Evolutionary conservation across 2,888 invertebrate species (phyloP).

Genomic region (Thalpophila matura): DNA sequence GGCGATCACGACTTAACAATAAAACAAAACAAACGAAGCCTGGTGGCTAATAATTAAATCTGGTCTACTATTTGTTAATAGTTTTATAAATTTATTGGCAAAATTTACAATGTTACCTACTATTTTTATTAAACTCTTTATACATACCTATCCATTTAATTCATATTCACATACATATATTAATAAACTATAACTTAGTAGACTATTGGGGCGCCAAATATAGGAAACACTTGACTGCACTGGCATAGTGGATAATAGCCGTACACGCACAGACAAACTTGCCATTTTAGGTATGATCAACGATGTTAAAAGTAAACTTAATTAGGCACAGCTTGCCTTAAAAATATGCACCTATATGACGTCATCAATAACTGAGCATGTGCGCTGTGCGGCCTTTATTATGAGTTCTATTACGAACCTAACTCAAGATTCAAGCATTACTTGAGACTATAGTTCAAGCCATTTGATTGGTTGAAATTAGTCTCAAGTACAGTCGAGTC

Average conservation of each 20-base stretch:
- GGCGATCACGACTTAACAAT: conserved; percentile 39
- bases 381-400: background rate
- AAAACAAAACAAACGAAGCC: conserved; percentile 24
- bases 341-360: conserved; percentile 1
- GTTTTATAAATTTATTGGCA: conserved; percentile 14
- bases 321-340: background rate
- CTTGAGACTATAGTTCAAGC: too few relatives aligned
- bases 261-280: conserved; percentile 1
- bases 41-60: conserved; percentile 8
- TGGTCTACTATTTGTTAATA: conserved; percentile 12
- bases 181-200: conserved; percentile 22
- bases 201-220: conserved; percentile 12
- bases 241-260: conserved; percentile 2
- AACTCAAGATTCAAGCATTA: too few relatives aligned
- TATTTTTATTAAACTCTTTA: conserved; percentile 19
- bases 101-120: conserved; percentile 34
- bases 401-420: too few relatives aligned
- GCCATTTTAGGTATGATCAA: background rate
- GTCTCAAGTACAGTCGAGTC: too few relatives aligned
- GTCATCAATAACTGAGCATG: background rate
- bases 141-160: conserved; percentile 1
- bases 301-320: too few relatives aligned
- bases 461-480: too few relatives aligned
- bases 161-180: conserved; percentile 40
- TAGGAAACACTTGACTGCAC: conserved; percentile 31